Conservation (phyloP, 2,113 vertebrate species). For the Protobothrops mucrosquamatus region DNA sequence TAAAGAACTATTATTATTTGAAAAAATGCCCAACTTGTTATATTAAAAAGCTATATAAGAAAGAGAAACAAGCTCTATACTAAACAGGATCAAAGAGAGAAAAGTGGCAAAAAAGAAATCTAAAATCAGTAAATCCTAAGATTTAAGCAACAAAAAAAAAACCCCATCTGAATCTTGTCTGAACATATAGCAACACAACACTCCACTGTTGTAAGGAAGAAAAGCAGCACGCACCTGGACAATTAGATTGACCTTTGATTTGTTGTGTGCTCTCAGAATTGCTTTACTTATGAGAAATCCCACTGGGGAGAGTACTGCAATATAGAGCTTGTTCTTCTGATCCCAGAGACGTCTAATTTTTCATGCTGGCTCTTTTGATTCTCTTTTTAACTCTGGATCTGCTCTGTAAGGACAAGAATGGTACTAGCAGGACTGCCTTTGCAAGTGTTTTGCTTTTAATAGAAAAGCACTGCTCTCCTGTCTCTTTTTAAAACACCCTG, state of each 20-base stretch:
- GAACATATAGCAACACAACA: not conserved
- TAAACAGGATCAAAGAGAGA: not conserved
- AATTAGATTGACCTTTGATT: not conserved
- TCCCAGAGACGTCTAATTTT: not conserved
- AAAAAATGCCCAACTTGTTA: not conserved
- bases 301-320: not conserved
- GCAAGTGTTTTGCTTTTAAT: not conserved
- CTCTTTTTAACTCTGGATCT: not conserved
- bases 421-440: not conserved
- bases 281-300: not conserved
- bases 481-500: constrained; percentile 84
- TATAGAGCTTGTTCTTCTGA: not conserved
- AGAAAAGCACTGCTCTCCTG: not conserved
- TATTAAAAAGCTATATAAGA: not conserved
- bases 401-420: not conserved
- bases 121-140: not conserved
- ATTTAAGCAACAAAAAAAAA: not conserved
- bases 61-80: not conserved
- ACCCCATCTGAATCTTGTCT: not conserved
- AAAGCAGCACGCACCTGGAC: not conserved
- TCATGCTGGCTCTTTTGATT: not conserved
- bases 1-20: not conserved
- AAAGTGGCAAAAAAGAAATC: not conserved
- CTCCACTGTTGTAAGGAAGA: not conserved
- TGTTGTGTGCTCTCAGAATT: not conserved